A percentile compares a stretch with the other conserved stretches of the same genome.
Conservation (phyloP, 2,113 vertebrate genomes). For the Balaenoptera acutorostrata region DNA sequence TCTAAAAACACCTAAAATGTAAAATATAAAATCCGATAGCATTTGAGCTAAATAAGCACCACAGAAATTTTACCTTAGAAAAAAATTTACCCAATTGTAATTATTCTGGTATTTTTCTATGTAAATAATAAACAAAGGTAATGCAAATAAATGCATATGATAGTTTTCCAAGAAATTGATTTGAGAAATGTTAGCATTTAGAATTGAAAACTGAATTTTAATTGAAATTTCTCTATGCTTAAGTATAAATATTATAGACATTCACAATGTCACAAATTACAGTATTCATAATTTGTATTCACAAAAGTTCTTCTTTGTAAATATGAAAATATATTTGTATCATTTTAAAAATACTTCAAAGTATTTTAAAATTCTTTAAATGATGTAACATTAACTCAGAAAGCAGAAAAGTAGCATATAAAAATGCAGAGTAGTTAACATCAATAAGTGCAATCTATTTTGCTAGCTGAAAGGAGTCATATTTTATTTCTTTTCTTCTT, state of each 20-base stretch:
- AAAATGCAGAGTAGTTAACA: not conserved
- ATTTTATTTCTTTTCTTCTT: conserved; percentile 7
- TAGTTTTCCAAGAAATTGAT: not conserved
- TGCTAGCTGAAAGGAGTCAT: not conserved
- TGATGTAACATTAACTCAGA: not conserved
- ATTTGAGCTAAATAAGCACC: not conserved
- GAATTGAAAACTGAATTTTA: conserved; percentile 30
- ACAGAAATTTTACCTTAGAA: not conserved
- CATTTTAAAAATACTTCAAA: not conserved
- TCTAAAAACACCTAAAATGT: conserved; percentile 89
- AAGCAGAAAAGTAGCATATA: not conserved
- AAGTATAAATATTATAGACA: not conserved
- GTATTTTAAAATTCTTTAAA: not conserved
- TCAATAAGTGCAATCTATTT: not conserved
- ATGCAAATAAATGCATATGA: not conserved
- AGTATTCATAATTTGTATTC: conserved; percentile 23
- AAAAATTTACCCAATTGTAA: not conserved
- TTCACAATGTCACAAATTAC: not conserved
- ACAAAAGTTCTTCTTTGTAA: not conserved
- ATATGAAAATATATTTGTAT: not conserved
- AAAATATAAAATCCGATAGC: conserved; percentile 53
- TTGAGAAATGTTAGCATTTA: conserved; percentile 24
- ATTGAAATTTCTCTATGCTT: not conserved
- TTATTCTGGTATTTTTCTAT: not conserved
- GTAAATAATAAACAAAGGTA: conserved; percentile 11